These are phyloP conservation scores for Leucophora obtusa DNA, from an alignment of 2,888 invertebrate genomes.

Conservation along the genomic window DNA sequence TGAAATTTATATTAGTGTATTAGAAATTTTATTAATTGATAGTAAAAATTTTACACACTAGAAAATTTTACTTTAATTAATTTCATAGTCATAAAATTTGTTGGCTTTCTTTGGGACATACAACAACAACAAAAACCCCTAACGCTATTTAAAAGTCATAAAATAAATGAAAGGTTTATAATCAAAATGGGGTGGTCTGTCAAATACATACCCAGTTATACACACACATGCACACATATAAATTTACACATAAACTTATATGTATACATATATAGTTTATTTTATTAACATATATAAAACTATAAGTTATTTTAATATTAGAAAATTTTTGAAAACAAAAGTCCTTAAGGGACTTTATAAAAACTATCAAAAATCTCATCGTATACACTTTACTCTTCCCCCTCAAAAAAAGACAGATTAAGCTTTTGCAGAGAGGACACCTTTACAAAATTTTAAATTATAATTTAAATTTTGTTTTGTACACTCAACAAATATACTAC, in stretches of 20 bases:
- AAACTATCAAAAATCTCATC: conserved; percentile 17
- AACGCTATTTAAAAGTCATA: conserved; percentile 44
- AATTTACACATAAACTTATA: background rate
- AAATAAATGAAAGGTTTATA: conserved; percentile 31
- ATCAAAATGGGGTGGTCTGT: conserved; percentile 2
- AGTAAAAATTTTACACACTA: conserved; percentile 33
- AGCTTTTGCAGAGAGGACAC: conserved; percentile 45
- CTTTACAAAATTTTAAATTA: conserved; percentile 65
- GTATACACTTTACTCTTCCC: background rate
- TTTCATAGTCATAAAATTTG: conserved; percentile 31
- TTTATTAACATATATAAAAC: conserved; percentile 43
- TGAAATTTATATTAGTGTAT: background rate
- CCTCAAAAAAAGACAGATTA: conserved; percentile 22
- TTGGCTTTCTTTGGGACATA: conserved; percentile 22
- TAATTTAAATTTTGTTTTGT: conserved; percentile 64
- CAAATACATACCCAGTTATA: background rate
- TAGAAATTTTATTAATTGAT: conserved; percentile 32
- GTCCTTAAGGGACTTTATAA: conserved; percentile 37
- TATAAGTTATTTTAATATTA: conserved; percentile 33
- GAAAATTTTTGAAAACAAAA: conserved; percentile 29
- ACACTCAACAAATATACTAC: conserved; percentile 5
- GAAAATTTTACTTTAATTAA: conserved; percentile 45
- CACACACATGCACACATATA: background rate
- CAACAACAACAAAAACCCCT: conserved; percentile 14
- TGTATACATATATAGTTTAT: background rate